Conservation (phyloP, 2,113 vertebrate species). For the Pterophyllum scalare region DNA sequence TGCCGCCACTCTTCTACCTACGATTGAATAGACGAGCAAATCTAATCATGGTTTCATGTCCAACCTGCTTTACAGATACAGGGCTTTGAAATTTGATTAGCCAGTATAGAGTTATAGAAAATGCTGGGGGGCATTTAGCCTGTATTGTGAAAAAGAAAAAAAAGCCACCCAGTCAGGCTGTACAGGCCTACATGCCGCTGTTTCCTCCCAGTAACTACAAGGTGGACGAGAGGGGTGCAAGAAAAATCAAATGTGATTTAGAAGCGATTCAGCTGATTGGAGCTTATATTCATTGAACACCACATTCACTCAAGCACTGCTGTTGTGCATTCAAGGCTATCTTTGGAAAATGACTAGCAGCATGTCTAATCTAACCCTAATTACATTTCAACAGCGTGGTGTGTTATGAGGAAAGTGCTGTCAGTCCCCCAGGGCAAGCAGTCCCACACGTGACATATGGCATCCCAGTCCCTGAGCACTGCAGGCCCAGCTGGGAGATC, state of each 20-base stretch:
- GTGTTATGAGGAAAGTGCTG: constrained; percentile 6
- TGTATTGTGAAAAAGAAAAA: constrained; percentile 3
- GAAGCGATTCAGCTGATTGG: constrained; percentile 49
- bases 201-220: constrained; percentile 43
- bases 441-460: constrained; percentile 62
- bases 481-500: constrained; percentile 63
- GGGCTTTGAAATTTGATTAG: constrained; percentile 37
- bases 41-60: constrained; percentile 17
- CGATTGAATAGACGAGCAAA: background rate
- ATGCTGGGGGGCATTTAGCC: constrained; percentile 29
- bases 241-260: constrained; percentile 26
- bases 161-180: constrained; percentile 15
- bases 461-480: constrained; percentile 57
- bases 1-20: rapidly evolving
- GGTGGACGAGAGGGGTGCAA: constrained; percentile 2
- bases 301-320: constrained; percentile 18
- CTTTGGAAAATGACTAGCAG: constrained; percentile 61
- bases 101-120: constrained; percentile 21
- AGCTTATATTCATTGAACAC: constrained; percentile 35
- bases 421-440: background rate
- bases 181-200: constrained; percentile 47
- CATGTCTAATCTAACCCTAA: background rate
- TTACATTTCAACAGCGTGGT: background rate
- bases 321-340: constrained; percentile 44
- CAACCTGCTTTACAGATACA: constrained; percentile 6